These are phyloP conservation scores for Pteria penguin DNA, from an alignment of 2,888 invertebrate genomes.

Conservation along the genomic window DNA sequence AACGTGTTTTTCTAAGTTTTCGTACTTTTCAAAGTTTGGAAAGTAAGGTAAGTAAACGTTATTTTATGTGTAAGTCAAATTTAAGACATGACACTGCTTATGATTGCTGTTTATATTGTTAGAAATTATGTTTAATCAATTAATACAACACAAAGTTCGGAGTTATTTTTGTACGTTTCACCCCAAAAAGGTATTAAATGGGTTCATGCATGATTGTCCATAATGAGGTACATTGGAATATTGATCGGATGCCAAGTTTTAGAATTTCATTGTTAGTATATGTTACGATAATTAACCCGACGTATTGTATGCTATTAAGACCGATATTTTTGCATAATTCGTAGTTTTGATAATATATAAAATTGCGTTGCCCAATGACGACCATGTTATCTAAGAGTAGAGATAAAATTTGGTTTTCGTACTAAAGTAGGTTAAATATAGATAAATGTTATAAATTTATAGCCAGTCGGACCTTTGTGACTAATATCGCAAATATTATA, in stretches of 20 bases:
- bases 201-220: constrained; percentile 35
- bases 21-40: constrained; percentile 6
- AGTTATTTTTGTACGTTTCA: constrained; percentile 56
- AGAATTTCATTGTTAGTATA: constrained; percentile 9
- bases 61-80: constrained; percentile 4
- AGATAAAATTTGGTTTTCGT: constrained; percentile 15
- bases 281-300: not conserved
- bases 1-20: not conserved
- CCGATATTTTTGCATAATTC: not conserved
- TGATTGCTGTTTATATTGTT: not conserved
- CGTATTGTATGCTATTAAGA: no score
- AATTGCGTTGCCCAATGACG: not conserved
- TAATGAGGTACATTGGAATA: constrained; percentile 20
- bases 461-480: not conserved
- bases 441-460: not conserved
- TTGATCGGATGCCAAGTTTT: constrained; percentile 39
- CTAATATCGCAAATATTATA: no score
- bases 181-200: constrained; percentile 53
- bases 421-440: not conserved
- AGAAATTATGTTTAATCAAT: not conserved
- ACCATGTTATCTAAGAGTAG: constrained; percentile 1
- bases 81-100: not conserved
- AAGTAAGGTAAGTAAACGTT: not conserved
- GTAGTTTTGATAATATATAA: not conserved
- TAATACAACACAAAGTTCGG: constrained; percentile 32